Conservation (phyloP, 2,888 invertebrate genomes). For the Villa cingulata region DNA sequence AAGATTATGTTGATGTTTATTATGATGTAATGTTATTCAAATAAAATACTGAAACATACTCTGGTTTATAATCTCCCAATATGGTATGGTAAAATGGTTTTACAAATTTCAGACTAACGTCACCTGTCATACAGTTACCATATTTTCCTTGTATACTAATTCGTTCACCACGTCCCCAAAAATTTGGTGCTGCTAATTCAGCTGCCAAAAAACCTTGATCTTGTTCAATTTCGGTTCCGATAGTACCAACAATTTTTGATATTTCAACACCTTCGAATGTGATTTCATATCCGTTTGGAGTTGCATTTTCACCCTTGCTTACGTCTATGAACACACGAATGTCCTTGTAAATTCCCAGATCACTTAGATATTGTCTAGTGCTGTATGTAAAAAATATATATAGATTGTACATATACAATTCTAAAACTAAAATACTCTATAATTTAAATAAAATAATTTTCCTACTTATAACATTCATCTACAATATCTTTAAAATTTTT, state of each 20-base stretch:
- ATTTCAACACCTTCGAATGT: slow-evolving; percentile 74
- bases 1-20: too few relatives aligned
- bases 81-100: slow-evolving; percentile 70
- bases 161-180: slow-evolving; percentile 76
- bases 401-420: slow-evolving; percentile 29
- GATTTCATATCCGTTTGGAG: slow-evolving; percentile 71
- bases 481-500: slow-evolving; percentile 77
- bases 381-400: slow-evolving; percentile 29
- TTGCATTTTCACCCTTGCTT: slow-evolving; percentile 58
- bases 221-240: slow-evolving; percentile 78
- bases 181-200: slow-evolving; percentile 65
- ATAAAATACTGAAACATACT: too few relatives aligned
- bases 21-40: too few relatives aligned
- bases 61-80: slow-evolving; percentile 40
- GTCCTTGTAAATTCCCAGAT: slow-evolving; percentile 78
- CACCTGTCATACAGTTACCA: slow-evolving; percentile 68
- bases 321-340: slow-evolving; percentile 80
- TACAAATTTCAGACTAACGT: slow-evolving; percentile 62
- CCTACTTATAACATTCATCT: slow-evolving; percentile 49
- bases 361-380: slow-evolving; percentile 61
- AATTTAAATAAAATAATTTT: too few relatives aligned
- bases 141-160: slow-evolving; percentile 71
- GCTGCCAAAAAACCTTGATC: slow-evolving; percentile 69
- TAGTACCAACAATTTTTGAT: slow-evolving; percentile 66
- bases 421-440: slow-evolving; percentile 15